Evolutionary conservation across 2,113 vertebrate species (phyloP).

Genomic region (Philantomba maxwellii): DNA sequence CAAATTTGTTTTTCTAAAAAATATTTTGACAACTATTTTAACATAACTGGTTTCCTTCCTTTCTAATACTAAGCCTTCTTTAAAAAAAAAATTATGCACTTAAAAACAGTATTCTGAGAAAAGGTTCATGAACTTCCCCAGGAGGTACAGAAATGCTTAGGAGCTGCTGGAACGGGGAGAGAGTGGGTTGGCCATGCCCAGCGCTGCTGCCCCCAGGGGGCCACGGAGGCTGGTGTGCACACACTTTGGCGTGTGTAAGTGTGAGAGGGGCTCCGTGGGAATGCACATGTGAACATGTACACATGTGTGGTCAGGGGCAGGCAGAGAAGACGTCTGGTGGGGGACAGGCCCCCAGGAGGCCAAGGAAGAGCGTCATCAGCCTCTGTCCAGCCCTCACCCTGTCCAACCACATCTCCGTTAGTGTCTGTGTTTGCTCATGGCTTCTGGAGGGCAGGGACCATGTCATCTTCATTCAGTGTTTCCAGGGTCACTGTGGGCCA

Average conservation of each 20-base stretch:
- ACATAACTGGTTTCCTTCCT: not conserved
- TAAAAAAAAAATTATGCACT: not conserved
- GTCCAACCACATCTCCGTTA: not conserved
- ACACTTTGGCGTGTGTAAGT: rapidly evolving
- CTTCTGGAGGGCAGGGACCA: not conserved
- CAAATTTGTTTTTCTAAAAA: not conserved
- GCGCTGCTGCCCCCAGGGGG: not conserved
- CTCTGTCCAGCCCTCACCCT: not conserved
- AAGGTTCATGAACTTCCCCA: not conserved
- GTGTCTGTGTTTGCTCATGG: not conserved
- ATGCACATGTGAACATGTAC: rapidly evolving
- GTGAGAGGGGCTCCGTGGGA: not conserved
- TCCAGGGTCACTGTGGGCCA: not conserved
- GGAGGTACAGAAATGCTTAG: not conserved
- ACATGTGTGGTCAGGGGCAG: not conserved
- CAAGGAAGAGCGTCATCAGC: rapidly evolving
- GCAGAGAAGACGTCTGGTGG: not conserved
- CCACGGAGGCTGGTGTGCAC: not conserved
- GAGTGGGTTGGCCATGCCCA: rapidly evolving
- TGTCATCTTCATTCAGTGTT: not conserved
- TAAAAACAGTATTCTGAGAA: not conserved
- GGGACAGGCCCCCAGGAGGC: not conserved
- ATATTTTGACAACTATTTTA: conserved; percentile 33
- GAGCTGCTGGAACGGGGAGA: not conserved
- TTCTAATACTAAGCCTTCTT: not conserved